Evolutionary conservation across 2,888 invertebrate species (phyloP), one percentile per base, ranked within the genome.

Genomic region (Caenorhabditis macrosperma): DNA sequence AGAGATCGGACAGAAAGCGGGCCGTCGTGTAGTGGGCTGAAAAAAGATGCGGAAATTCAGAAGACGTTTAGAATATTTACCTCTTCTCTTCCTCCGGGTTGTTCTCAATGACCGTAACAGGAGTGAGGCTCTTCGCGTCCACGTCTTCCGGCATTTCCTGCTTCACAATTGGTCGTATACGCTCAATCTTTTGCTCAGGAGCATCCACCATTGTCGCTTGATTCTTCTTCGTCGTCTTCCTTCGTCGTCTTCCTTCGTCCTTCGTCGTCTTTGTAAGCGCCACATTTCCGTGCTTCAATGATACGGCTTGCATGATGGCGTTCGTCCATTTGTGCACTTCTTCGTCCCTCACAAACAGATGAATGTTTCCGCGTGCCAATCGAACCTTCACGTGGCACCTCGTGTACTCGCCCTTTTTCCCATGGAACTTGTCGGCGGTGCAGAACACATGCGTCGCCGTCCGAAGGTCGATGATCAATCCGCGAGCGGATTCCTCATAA

Each of bases 321-420:
- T 55, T 59, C 22, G 68, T 64, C 79, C 79, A 79, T 33, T 67
- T 67, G 24, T 63, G 59, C 26, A 79, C 57, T 5, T 68, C 50
- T 1, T 68, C 68, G 12, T 79, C 64, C 1, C 68, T 35, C 6
- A 74, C 35, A 22, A 64, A 79, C 44, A 79, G n/a, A 20, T 79
- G 79, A 33, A 69, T 41, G 48, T 79, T 79, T 6, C 79, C 79
- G 22, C 52, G 61, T 28, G 48, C 50, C 22, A 69, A 26, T 33
- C 68, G 68, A 44, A 79, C 64, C 41, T 79, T 79, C 17, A 79
- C 52, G 61, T 79, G 79, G 33, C 79, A 74, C 7, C 79, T 41
- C 22, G 46, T 17, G 10, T 22, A 20, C 24, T 26, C 26, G 3
- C 17, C 54, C 24, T 17, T 48, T 9, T 30, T 22, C 10, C 41